These are phyloP conservation scores for Ctenicera cuprea DNA, from an alignment of 2,888 invertebrate genomes.

Conservation along the genomic window DNA sequence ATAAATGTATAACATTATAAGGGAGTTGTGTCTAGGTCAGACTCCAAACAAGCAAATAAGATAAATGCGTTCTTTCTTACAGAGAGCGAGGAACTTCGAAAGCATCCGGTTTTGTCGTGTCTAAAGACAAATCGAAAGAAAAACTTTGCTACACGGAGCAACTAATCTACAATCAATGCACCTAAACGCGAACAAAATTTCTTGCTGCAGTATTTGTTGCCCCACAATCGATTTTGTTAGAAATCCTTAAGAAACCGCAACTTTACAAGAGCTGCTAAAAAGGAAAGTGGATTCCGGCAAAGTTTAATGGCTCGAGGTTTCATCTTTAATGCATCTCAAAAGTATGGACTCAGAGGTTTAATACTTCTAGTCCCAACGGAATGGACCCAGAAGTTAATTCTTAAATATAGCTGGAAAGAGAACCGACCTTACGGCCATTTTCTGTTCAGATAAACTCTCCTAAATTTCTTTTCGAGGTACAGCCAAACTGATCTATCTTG, in stretches of 20 bases:
- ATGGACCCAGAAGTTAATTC: slow-evolving; percentile 9
- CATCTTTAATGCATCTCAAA: slow-evolving; percentile 22
- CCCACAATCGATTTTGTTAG: no score
- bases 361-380: background rate
- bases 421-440: background rate
- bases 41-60: slow-evolving; percentile 2
- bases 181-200: background rate
- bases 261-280: background rate
- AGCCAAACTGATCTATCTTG: no score
- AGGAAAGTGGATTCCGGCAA: background rate
- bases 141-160: background rate
- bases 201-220: background rate
- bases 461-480: no score
- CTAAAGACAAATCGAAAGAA: slow-evolving; percentile 11
- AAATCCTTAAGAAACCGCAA: background rate
- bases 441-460: background rate
- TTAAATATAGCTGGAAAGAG: slow-evolving; percentile 12
- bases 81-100: background rate
- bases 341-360: background rate
- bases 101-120: background rate
- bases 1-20: background rate
- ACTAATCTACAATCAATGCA: slow-evolving; percentile 22
- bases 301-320: slow-evolving; percentile 3
- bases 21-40: background rate
- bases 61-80: slow-evolving; percentile 8